Evolutionary conservation across 2,797 vertebrate species (phyloP), one percentile per base, ranked within the genome.

Genomic region (Sardinella longiceps): DNA sequence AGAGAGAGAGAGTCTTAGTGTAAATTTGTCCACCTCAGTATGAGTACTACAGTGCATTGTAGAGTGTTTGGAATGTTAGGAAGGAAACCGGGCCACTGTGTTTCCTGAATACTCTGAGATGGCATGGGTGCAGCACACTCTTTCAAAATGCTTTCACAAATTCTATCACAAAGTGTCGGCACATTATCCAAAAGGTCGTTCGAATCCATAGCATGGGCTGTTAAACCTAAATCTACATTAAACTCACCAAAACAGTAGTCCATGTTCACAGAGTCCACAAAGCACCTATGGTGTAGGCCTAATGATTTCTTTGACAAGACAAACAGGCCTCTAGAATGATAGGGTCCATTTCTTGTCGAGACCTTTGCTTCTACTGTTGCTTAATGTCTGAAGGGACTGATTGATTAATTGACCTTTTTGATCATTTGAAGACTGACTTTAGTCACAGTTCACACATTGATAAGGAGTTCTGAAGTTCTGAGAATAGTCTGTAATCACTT

Each of bases 61-160:
- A 37, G 33, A 37, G 70, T 43, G 70, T 77, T 77, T 23, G 37
- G 70, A 77, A 77, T 77, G 33, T 77, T 43, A 77, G 70, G 70
- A 77, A 77, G 70, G 70, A 77, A 77, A 77, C 70, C 37, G 33
- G 37, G 33, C 70, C 70, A 77, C 39, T 77, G 70, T 77, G 70
- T 77, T 77, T 77, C 70, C 70, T 77, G 33, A 9, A 33, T 9
- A 33, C 63, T 77, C 66, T 74, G 25, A 77, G 43, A 77, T 43
- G 70, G 70, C 70, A 43, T 77, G 70, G 70, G 70, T 20, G 70
- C 70, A 77, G 37, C 20, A 5, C 14, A 7, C 15, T 2, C 33
- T 60, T 53, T 33, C 9, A 33, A 70, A 70, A n/a, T 70, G 28
- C 28, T 30, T 70, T 70, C 18, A 23, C 11, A 77, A 77, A 77